A percentile compares a stretch with the other conserved stretches of the same genome.
phyloP scores from a whole-genome alignment of 23 tunicate species.

The Halocynthia aurantium region DNA sequence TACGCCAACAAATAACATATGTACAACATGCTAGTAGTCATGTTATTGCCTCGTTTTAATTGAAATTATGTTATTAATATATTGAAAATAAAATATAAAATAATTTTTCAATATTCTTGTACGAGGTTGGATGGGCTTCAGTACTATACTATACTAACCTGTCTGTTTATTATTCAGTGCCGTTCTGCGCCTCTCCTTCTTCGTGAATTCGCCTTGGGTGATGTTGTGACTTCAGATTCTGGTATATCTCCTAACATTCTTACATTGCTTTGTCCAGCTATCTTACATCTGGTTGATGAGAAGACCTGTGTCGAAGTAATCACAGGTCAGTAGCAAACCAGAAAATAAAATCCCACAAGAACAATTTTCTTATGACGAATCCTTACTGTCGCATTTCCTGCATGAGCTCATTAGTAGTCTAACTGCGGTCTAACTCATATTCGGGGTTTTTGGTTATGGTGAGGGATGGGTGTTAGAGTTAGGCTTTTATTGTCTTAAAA shows the following conservation, averaged over 20 bases:
- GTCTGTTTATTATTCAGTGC: not conserved
- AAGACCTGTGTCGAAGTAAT: slow-evolving; percentile 1
- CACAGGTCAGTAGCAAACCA: not conserved
- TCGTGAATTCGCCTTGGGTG: slow-evolving; percentile 1
- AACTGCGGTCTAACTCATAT: too few species aligned
- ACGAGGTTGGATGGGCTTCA: too few species aligned
- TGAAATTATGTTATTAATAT: not conserved
- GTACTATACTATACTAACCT: not conserved
- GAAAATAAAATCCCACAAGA: not conserved
- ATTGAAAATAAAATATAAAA: too few species aligned
- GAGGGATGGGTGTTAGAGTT: too few species aligned
- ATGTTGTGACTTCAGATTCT: not conserved
- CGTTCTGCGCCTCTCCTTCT: slow-evolving; percentile 13
- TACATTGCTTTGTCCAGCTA: slow-evolving; percentile 17
- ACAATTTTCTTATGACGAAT: not conserved
- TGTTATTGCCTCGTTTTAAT: not conserved
- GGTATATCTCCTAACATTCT: slow-evolving; percentile 6
- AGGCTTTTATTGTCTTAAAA: too few species aligned
- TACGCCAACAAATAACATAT: too few species aligned
- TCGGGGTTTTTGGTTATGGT: too few species aligned
- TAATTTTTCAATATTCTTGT: not conserved
- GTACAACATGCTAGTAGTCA: not conserved
- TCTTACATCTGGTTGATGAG: slow-evolving; percentile 3
- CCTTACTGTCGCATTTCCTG: not conserved
- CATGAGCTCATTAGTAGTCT: too few species aligned